Percentiles rank a stretch among this genome's conserved stretches.
Conservation (phyloP, 2,888 invertebrate genomes). For the Cephonodes hylas region DNA sequence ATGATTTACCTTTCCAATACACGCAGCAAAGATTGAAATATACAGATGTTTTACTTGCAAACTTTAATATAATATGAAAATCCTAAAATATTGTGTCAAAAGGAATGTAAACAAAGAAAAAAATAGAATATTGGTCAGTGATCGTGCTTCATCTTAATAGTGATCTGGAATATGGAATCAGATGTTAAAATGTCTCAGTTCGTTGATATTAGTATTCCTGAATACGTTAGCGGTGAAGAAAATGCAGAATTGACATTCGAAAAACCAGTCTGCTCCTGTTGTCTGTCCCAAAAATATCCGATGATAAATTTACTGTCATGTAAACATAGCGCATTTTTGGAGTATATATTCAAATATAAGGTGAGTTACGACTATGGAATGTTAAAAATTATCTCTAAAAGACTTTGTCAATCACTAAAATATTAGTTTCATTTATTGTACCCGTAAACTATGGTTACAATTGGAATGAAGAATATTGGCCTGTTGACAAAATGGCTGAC, state of each 20-base stretch:
- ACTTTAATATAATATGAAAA: background rate
- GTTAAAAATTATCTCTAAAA: background rate
- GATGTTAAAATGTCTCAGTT: slow-evolving; percentile 24
- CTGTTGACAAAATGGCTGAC: slow-evolving; percentile 40
- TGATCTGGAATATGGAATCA: background rate
- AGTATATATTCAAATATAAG: slow-evolving; percentile 37
- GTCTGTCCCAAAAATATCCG: slow-evolving; percentile 36
- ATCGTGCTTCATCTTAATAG: background rate
- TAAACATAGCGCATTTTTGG: slow-evolving; percentile 46
- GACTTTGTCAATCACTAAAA: background rate
- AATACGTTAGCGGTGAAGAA: slow-evolving; percentile 4
- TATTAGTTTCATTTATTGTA: slow-evolving; percentile 16
- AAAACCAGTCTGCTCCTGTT: slow-evolving; percentile 43
- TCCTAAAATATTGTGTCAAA: background rate
- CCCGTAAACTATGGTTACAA: slow-evolving; percentile 30
- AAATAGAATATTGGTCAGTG: background rate
- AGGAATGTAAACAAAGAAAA: background rate
- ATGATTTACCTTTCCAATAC: too few species aligned
- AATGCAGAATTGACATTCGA: background rate
- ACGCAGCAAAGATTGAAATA: too few species aligned
- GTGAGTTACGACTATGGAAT: slow-evolving; percentile 30
- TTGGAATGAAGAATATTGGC: slow-evolving; percentile 40
- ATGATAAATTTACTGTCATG: slow-evolving; percentile 44
- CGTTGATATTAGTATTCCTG: slow-evolving; percentile 17
- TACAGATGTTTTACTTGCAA: too few species aligned